A percentile compares a stretch with the other conserved stretches of the same genome.
Evolutionary conservation across 2,888 invertebrate species (phyloP).

Genomic region (Anthophora plumipes): DNA sequence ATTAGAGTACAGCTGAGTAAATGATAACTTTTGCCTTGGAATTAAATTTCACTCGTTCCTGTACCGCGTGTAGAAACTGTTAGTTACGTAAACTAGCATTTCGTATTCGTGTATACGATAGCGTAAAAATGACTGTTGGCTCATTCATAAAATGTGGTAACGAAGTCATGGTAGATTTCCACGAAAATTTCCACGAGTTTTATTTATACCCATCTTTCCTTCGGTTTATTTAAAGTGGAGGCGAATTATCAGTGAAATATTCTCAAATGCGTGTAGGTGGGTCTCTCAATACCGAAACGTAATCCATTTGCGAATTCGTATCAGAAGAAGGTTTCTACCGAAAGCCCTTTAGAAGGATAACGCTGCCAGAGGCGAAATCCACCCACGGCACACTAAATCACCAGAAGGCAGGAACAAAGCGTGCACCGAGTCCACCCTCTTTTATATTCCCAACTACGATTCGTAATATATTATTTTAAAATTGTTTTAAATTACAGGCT

Average conservation of each 20-base stretch:
- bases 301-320: constrained; percentile 1
- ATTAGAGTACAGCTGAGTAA: background rate
- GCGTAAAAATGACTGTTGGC: background rate
- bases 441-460: constrained; percentile 62
- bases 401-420: constrained; percentile 57
- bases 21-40: background rate
- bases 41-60: background rate
- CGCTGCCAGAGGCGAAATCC: constrained; percentile 69
- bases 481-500: constrained; percentile 80
- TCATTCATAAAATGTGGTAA: background rate
- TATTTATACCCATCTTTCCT: too few species aligned
- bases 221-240: too few species aligned
- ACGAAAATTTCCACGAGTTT: too few species aligned
- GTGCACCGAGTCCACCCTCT: constrained; percentile 48
- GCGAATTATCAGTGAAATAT: too few species aligned
- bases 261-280: too few species aligned
- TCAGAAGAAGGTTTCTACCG: constrained; percentile 12
- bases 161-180: too few species aligned
- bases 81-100: background rate
- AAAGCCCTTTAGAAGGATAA: constrained; percentile 24
- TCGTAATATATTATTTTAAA: constrained; percentile 75
- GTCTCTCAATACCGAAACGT: background rate
- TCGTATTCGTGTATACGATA: too few species aligned
- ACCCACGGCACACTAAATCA: constrained; percentile 79
- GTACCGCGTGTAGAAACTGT: background rate